Evolutionary conservation across 2,797 vertebrate species (phyloP), one percentile per base, ranked within the genome.

Genomic region (Dallia pectoralis): DNA sequence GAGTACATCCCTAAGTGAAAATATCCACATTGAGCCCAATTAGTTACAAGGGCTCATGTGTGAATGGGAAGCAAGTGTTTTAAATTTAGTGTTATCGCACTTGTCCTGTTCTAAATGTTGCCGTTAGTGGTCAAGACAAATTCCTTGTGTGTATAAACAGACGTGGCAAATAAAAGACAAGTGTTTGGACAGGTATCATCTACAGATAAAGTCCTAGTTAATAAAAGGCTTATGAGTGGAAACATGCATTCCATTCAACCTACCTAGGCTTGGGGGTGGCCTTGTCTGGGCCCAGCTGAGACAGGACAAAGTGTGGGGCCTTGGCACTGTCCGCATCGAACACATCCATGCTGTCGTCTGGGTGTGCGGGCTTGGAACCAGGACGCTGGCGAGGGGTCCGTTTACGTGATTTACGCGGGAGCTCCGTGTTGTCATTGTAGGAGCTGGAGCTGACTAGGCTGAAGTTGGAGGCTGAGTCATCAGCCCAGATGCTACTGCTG

Each of bases 301-400:
- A 99, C 80, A 99, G 95, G 86, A 99, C 98, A 95, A 98, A 99
- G 89, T 99, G 98, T 84, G 98, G 98, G 75, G 95, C 97, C 92
- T 99, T 99, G 89, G 98, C 98, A 77, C 98, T 99, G 94, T 99
- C 98, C 71, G 98, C 98, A 89, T 99, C 97, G 91, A 99, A 99
- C 88, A 99, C 96, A 86, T 99, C 97, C 97, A 99, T 99, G 92
- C 96, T 98, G 91, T 96, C 95, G 87, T 98, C 96, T 1, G 94
- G 95, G 80, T 94, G 92, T 79, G 94, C 89, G 16, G 94, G 93
- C 90, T 97, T 98, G 73, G 96, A 94, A 80, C 98, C 98, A 8
- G 98, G 98, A 78, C 96, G 94, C 91, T 99, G 98, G 82, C 98
- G 97, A 74, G 97, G 95, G 33, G 97, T 99, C 77, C 97, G 95